These are phyloP conservation scores for Crocidura indochinensis DNA, from an alignment of 2,797 vertebrate genomes.

Conservation along the genomic window DNA sequence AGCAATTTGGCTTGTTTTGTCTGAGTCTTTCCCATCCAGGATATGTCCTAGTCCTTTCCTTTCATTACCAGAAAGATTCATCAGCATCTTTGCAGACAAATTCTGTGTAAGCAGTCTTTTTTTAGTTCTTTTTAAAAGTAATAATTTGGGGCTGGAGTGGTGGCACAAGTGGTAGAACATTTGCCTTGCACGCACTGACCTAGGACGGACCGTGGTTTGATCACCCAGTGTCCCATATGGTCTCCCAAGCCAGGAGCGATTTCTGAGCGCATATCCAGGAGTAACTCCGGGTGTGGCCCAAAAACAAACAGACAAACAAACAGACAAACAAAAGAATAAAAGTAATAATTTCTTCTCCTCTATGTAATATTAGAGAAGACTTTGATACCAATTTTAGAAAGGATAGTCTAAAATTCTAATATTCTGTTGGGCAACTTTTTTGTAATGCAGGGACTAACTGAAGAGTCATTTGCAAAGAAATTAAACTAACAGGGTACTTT, in stretches of 20 bases:
- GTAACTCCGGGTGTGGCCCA: too few species aligned
- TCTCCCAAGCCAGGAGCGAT: too few species aligned
- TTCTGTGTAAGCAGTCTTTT: slow-evolving; percentile 5
- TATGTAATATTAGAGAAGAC: slow-evolving; percentile 16
- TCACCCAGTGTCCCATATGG: too few species aligned
- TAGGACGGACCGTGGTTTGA: too few species aligned
- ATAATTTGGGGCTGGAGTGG: too few species aligned
- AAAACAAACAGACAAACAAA: too few species aligned
- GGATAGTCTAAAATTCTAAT: neutral
- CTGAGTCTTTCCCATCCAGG: slow-evolving; percentile 27
- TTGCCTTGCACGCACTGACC: too few species aligned
- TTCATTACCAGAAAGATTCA: slow-evolving; percentile 51
- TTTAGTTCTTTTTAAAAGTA: slow-evolving; percentile 63
- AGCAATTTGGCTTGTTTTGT: slow-evolving; percentile 60
- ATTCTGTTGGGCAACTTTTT: neutral
- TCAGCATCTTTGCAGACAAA: slow-evolving; percentile 60
- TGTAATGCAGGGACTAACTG: neutral
- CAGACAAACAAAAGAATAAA: too few species aligned
- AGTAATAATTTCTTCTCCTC: slow-evolving; percentile 23
- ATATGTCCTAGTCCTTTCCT: slow-evolving; percentile 9
- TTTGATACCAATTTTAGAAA: slow-evolving; percentile 55
- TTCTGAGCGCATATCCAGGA: too few species aligned
- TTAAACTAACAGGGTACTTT: neutral
- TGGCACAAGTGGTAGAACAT: too few species aligned
- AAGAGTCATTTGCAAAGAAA: slow-evolving; percentile 35